phyloP scores from a whole-genome alignment of 92 coral and sea anemone species.

The Palythoa grandis region DNA sequence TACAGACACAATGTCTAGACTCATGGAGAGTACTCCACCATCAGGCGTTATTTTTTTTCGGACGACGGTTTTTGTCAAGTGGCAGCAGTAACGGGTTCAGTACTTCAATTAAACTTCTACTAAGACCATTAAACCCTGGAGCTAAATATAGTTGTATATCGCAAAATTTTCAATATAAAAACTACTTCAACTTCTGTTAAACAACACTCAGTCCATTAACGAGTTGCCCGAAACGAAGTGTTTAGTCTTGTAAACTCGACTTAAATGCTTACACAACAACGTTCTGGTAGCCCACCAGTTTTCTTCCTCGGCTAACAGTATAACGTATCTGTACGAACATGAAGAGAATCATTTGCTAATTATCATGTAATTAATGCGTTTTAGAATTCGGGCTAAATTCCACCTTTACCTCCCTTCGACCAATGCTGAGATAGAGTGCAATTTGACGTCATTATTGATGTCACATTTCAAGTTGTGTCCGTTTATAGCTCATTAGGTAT shows the following conservation, averaged over 20 bases:
- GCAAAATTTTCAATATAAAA: background rate
- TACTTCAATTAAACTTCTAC: background rate
- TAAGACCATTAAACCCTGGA: background rate
- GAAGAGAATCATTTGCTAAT: background rate
- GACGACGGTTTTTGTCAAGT: background rate
- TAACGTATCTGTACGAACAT: background rate
- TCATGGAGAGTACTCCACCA: background rate
- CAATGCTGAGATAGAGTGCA: conserved; percentile 11
- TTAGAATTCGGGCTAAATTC: background rate
- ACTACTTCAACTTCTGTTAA: background rate
- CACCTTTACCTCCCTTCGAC: background rate
- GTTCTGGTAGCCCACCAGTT: background rate
- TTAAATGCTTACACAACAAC: background rate
- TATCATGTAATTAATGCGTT: background rate
- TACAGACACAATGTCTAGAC: conserved; percentile 2
- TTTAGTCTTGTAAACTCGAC: background rate
- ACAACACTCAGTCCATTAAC: background rate
- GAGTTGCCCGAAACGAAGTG: background rate
- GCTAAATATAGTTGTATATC: conserved; percentile 14
- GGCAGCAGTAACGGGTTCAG: background rate
- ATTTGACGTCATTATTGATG: conserved; percentile 24
- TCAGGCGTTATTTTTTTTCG: background rate
- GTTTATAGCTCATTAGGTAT: conserved; percentile 16
- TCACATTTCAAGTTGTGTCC: background rate
- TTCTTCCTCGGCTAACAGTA: background rate